Base-by-base conservation (phyloP, 1,140 invertebrate species). In the Mactra quadrangularis region DNA sequence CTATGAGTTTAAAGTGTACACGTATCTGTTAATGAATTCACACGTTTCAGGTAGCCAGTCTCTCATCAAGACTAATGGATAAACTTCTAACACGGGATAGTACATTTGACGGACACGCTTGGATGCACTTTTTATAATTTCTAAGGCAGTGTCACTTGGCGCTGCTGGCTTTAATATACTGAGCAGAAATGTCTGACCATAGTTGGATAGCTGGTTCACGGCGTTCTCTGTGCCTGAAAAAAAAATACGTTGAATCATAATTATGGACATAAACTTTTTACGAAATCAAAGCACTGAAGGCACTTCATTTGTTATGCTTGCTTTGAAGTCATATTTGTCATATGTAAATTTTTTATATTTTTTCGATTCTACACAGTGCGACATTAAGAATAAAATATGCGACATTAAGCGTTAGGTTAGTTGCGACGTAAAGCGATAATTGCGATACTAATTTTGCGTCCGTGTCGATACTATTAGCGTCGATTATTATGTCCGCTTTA, bases 141-240 rank as follows among this genome's bases (percentile, higher is more conserved):
- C 89, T 27, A 88, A 81, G 0, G 90, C 90, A 0, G 88, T 87
- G 52, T 88, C 88, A 33, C 78, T 70, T 3, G 90, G 90, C 7
- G 60, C 71, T 2, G 85, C 90, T 1, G 87, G 75, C 15, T 62
- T 84, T 52, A 90, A 17, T 11, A 52, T 41, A 13, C 78, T 74
- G 13, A 89, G 27, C 33, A 90, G 38, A 41, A 72, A 78, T 15
- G 76, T 57, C 35, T 84, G 83, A 29, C 85, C 85, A 77, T 85
- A 88, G 50, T 85, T 74, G 31, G 64, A 53, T 33, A 91, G 64
- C 25, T 88, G 72, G 27, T 57, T 75, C 0, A 91, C 35, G 19
- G 90, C 86, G 82, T 88, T 91, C 33, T 90, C 87, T 59, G 90
- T 91, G 17, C 88, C 90, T 91, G 82, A 11, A 85, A 85, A 41